phyloP scores from a whole-genome alignment of 2,888 invertebrate species.

The Cordylochernes scorpioides region DNA sequence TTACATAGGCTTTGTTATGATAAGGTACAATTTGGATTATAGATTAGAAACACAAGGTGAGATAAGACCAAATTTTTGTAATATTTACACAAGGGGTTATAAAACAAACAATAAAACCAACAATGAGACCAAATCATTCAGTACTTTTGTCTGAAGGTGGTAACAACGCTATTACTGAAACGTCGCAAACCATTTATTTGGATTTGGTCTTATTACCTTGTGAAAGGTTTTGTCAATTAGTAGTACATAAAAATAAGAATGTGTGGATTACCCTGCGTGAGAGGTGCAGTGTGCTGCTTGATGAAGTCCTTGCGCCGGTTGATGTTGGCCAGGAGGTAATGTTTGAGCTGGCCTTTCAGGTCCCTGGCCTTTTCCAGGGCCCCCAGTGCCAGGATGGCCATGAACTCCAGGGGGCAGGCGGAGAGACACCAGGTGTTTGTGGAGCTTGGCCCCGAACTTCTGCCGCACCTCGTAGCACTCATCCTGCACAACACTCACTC shows the following conservation, averaged over 20 bases:
- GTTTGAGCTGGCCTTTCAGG: slow-evolving; percentile 31
- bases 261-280: slow-evolving; percentile 19
- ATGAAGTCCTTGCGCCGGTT: slow-evolving; percentile 64
- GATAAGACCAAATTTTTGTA: too few species aligned
- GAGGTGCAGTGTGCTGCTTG: slow-evolving; percentile 28
- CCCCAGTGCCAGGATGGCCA: slow-evolving; percentile 74
- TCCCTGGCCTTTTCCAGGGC: slow-evolving; percentile 63
- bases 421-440: slow-evolving; percentile 43
- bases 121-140: neutral
- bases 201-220: too few species aligned
- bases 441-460: slow-evolving; percentile 61
- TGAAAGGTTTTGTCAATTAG: too few species aligned
- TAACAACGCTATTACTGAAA: too few species aligned
- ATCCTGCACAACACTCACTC: slow-evolving; percentile 18
- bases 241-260: neutral
- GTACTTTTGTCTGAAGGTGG: too few species aligned
- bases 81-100: too few species aligned
- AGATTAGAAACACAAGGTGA: too few species aligned
- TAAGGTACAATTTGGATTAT: too few species aligned
- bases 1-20: too few species aligned
- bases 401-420: slow-evolving; percentile 69
- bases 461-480: slow-evolving; percentile 36
- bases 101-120: neutral
- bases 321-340: slow-evolving; percentile 63
- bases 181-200: too few species aligned